Evolutionary conservation across 2,888 invertebrate genomes (phyloP).

Genomic region (Platynereis dumerilii): DNA sequence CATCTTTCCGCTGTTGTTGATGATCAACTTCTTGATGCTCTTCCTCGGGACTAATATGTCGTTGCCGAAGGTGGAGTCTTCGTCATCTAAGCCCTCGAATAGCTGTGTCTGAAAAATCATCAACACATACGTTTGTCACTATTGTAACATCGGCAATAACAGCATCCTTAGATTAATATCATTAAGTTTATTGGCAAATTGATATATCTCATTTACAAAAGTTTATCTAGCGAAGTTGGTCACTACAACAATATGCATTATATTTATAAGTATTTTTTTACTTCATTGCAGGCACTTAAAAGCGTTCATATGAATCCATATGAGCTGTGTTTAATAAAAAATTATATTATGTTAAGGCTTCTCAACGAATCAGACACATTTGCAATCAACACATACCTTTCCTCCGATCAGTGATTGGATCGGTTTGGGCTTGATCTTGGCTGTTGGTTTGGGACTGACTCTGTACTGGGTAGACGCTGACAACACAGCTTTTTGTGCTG

Average conservation of each 20-base stretch:
- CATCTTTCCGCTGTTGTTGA: conserved; percentile 64
- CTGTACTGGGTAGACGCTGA: conserved; percentile 66
- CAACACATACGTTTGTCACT: neutral
- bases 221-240: too few species aligned
- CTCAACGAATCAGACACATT: neutral
- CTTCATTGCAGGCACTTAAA: neutral
- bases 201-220: neutral
- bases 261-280: neutral
- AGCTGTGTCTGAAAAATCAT: conserved; percentile 59
- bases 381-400: conserved; percentile 33
- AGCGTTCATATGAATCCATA: too few species aligned
- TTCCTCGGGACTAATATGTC: conserved; percentile 65
- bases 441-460: conserved; percentile 68
- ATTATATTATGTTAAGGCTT: neutral
- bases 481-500: conserved; percentile 70
- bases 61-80: conserved; percentile 63
- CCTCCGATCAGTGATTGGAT: conserved; percentile 64
- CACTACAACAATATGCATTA: neutral
- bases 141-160: neutral
- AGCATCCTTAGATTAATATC: neutral
- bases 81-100: conserved; percentile 86
- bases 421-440: conserved; percentile 69
- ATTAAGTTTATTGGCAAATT: neutral
- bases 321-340: neutral
- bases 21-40: conserved; percentile 75